Percentiles rank a stretch among this genome's conserved stretches.
These are phyloP conservation scores for Drosophila hamatofila DNA, from an alignment of 2,888 invertebrate species.

Conservation along the genomic window DNA sequence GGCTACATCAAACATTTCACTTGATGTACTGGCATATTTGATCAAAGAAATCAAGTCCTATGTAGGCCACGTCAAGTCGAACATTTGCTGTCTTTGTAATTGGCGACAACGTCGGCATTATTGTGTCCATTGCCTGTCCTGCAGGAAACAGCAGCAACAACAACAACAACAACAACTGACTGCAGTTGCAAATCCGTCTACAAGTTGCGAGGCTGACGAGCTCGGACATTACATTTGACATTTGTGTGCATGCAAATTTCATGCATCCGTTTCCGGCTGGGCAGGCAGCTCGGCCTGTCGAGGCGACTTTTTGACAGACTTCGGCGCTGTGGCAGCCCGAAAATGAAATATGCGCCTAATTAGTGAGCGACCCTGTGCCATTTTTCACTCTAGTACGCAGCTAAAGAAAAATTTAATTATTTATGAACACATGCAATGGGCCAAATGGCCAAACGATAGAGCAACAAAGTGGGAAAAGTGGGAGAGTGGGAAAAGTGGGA, in stretches of 20 bases:
- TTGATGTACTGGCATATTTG: conserved; percentile 9
- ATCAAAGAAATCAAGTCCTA: conserved; percentile 8
- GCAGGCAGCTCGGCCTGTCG: neutral
- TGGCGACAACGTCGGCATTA: conserved; percentile 42
- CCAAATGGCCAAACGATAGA: conserved; percentile 16
- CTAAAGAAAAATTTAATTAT: conserved; percentile 68
- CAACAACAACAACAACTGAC: conserved; percentile 1
- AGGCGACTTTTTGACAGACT: conserved; percentile 42
- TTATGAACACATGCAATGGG: conserved; percentile 73
- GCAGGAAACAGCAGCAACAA: conserved; percentile 34
- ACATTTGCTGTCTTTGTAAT: conserved; percentile 30
- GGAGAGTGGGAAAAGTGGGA: conserved; percentile 6
- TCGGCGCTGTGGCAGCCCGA: conserved; percentile 27
- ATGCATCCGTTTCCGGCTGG: conserved; percentile 58
- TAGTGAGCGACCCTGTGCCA: conserved; percentile 68
- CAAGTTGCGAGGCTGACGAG: neutral
- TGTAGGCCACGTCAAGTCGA: conserved; percentile 30
- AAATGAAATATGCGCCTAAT: conserved; percentile 63
- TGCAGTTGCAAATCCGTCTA: conserved; percentile 14
- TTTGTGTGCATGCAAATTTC: conserved; percentile 55
- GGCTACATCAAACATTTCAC: neutral
- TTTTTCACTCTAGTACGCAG: conserved; percentile 35
- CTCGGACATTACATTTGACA: conserved; percentile 29
- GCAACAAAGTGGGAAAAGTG: conserved; percentile 14
- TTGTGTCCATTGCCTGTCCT: conserved; percentile 25